A percentile compares a stretch with the other conserved stretches of the same genome.
Conservation (phyloP, 2,113 vertebrate genomes). For the Panthera uncia region DNA sequence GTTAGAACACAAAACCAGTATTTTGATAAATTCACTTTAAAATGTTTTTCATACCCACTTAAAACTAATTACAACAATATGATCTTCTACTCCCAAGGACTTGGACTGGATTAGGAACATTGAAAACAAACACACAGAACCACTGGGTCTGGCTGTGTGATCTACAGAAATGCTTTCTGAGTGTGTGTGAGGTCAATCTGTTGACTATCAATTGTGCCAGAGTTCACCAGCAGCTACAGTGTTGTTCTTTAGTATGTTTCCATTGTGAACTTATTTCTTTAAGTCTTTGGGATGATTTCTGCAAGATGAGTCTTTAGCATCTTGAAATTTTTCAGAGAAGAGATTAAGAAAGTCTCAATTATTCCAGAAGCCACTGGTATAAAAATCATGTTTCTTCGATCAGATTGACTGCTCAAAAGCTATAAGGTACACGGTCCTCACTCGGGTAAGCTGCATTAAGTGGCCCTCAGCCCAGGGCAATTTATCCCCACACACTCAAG, state of each 20-base stretch:
- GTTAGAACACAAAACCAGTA: slow-evolving; percentile 22
- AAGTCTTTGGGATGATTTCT: background rate
- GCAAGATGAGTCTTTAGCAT: background rate
- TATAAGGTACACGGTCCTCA: background rate
- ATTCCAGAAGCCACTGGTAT: background rate
- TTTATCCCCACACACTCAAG: background rate
- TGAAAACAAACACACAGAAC: background rate
- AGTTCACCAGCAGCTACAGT: background rate
- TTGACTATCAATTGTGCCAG: slow-evolving; percentile 10
- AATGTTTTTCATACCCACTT: slow-evolving; percentile 14
- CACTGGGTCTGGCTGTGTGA: rapidly evolving
- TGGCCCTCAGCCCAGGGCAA: background rate
- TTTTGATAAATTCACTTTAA: slow-evolving; percentile 38
- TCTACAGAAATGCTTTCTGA: slow-evolving; percentile 56
- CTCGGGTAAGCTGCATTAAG: background rate
- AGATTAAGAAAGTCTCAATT: background rate
- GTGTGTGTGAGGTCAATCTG: slow-evolving; percentile 24
- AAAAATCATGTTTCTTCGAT: background rate
- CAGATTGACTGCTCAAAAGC: background rate
- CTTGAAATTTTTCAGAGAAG: slow-evolving; percentile 7
- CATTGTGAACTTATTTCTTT: background rate
- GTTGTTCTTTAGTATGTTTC: slow-evolving; percentile 2
- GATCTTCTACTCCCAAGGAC: background rate
- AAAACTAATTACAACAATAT: background rate
- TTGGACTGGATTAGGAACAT: background rate